phyloP scores from a whole-genome alignment of 2,888 invertebrate species.

The Autographa gamma region DNA sequence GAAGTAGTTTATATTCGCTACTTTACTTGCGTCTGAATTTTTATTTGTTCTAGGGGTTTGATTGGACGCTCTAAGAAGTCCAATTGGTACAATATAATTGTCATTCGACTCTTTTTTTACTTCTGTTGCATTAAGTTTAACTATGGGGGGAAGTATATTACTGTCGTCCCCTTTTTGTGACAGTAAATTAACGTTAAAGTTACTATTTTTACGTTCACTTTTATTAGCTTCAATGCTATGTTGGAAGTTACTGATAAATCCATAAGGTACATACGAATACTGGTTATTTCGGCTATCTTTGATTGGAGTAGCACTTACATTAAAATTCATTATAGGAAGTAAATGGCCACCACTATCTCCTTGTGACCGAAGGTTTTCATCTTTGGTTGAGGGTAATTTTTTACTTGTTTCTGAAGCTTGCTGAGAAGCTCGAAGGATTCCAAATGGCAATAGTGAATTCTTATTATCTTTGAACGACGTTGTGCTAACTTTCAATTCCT shows the following conservation, averaged over 20 bases:
- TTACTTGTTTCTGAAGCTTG: neutral
- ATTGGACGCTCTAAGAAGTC: neutral
- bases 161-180: neutral
- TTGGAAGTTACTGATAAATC: neutral
- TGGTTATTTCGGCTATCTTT: neutral
- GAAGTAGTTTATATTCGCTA: neutral
- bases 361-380: neutral
- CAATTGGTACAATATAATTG: neutral
- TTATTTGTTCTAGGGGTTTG: neutral
- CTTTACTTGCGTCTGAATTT: neutral
- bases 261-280: neutral
- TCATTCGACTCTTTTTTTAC: neutral
- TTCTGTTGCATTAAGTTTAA: neutral
- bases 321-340: neutral
- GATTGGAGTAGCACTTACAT: no score
- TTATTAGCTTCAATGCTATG: neutral
- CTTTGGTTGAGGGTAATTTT: neutral
- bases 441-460: slow-evolving; percentile 7
- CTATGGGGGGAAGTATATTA: neutral
- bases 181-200: neutral
- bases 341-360: neutral
- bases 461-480: slow-evolving; percentile 8
- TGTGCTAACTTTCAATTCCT: neutral
- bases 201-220: neutral
- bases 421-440: slow-evolving; percentile 6